Evolutionary conservation across 1,140 invertebrate genomes (phyloP).

Genomic region (Oncopeltus fasciatus): DNA sequence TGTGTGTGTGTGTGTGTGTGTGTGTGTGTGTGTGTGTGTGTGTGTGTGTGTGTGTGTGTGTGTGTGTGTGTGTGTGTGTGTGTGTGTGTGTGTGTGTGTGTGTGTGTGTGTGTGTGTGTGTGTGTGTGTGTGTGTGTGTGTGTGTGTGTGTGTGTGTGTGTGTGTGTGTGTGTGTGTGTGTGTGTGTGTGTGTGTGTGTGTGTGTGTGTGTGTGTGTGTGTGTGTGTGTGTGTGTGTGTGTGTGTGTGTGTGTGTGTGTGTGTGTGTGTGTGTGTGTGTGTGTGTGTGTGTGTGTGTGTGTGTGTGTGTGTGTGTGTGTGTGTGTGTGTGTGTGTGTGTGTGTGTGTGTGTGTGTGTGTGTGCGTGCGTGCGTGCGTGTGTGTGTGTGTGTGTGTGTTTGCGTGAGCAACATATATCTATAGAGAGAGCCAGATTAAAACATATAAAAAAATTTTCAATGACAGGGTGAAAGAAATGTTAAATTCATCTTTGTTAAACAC

Average conservation of each 20-base stretch:
- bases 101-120: not conserved
- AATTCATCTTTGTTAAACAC: too few relatives aligned
- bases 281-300: not conserved
- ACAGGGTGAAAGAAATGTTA: too few relatives aligned
- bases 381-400: not conserved
- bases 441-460: too few relatives aligned
- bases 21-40: not conserved
- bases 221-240: not conserved
- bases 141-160: not conserved
- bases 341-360: not conserved
- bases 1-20: not conserved
- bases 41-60: too few relatives aligned
- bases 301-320: not conserved
- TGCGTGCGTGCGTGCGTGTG: not conserved
- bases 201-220: not conserved
- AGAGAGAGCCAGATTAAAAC: too few relatives aligned
- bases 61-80: not conserved
- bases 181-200: not conserved
- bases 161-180: not conserved
- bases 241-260: constrained; percentile 1
- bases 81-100: not conserved
- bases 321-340: not conserved
- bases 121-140: too few relatives aligned
- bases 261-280: not conserved
- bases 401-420: too few relatives aligned